Conservation (phyloP, 2,888 invertebrate genomes). For the Abrostola triplasia region DNA sequence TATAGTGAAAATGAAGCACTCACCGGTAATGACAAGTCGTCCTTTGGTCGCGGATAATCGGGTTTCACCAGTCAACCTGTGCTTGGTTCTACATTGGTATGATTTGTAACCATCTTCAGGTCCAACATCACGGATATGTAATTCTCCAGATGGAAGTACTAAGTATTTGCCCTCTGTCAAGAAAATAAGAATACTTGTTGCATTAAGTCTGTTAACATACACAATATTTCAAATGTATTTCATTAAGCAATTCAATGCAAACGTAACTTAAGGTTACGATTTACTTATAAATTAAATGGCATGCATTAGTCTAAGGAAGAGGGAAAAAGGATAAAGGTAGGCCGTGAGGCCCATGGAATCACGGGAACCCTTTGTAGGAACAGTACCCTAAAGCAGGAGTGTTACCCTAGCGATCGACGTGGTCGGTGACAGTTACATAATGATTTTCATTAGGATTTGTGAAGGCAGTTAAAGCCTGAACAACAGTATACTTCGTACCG, state of each 20-base stretch:
- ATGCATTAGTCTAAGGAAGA: slow-evolving; percentile 88
- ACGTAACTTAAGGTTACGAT: slow-evolving; percentile 78
- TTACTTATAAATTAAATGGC: slow-evolving; percentile 82
- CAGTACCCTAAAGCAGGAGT: slow-evolving; percentile 63
- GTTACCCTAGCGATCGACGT: slow-evolving; percentile 25
- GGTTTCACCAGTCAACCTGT: slow-evolving; percentile 97
- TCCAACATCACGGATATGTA: slow-evolving; percentile 98
- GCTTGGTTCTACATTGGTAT: slow-evolving; percentile 97
- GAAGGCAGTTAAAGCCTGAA: slow-evolving; percentile 42
- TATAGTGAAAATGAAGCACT: slow-evolving; percentile 73
- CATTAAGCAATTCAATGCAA: slow-evolving; percentile 53
- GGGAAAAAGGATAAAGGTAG: slow-evolving; percentile 86
- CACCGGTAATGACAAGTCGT: slow-evolving; percentile 98
- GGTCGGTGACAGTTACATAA: slow-evolving; percentile 18
- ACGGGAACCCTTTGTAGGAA: slow-evolving; percentile 74
- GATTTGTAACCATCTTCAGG: slow-evolving; percentile 98
- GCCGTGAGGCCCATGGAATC: slow-evolving; percentile 89
- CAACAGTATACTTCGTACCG: slow-evolving; percentile 69
- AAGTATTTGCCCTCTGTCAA: slow-evolving; percentile 96
- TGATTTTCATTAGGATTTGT: slow-evolving; percentile 16
- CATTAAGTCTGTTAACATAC: slow-evolving; percentile 20
- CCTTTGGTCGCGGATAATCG: slow-evolving; percentile 97
- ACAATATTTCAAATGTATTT: slow-evolving; percentile 1
- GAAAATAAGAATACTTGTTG: slow-evolving; percentile 37
- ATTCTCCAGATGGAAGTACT: slow-evolving; percentile 97